phyloP scores from a whole-genome alignment of 1,140 invertebrate species.

The Asobara japonica region DNA sequence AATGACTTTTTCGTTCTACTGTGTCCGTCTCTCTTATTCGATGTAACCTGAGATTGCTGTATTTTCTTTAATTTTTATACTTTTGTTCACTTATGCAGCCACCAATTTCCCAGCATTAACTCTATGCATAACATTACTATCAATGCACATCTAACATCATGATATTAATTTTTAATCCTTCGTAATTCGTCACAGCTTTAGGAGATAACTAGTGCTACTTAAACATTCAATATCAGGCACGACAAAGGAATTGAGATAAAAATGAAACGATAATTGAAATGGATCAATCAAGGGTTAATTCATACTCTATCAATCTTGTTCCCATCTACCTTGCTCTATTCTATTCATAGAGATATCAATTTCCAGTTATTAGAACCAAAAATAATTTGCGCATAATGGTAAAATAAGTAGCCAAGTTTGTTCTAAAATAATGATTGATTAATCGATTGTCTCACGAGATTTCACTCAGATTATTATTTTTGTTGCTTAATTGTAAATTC shows the following conservation, averaged over 20 bases:
- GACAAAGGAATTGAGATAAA: background rate
- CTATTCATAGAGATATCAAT: background rate
- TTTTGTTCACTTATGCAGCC: slow-evolving; percentile 12
- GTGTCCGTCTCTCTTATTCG: slow-evolving; percentile 18
- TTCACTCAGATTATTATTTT: background rate
- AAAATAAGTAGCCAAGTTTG: background rate
- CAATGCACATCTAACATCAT: slow-evolving; percentile 11
- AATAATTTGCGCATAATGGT: background rate
- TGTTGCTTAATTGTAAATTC: background rate
- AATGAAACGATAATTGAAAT: background rate
- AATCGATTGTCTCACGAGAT: background rate
- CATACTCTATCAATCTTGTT: background rate
- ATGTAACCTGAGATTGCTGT: slow-evolving; percentile 30
- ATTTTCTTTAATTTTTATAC: background rate
- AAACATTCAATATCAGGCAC: slow-evolving; percentile 1
- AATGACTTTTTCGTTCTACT: background rate
- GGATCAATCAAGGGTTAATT: background rate
- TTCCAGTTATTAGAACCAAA: background rate
- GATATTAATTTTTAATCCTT: background rate
- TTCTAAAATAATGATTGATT: background rate
- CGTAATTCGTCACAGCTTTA: slow-evolving; percentile 19
- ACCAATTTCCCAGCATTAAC: background rate
- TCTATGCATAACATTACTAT: slow-evolving; percentile 20
- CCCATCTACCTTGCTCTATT: slow-evolving; percentile 13
- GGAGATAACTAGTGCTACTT: background rate